Evolutionary conservation across 2,888 invertebrate species (phyloP).

Genomic region (Cephus rjabovi): DNA sequence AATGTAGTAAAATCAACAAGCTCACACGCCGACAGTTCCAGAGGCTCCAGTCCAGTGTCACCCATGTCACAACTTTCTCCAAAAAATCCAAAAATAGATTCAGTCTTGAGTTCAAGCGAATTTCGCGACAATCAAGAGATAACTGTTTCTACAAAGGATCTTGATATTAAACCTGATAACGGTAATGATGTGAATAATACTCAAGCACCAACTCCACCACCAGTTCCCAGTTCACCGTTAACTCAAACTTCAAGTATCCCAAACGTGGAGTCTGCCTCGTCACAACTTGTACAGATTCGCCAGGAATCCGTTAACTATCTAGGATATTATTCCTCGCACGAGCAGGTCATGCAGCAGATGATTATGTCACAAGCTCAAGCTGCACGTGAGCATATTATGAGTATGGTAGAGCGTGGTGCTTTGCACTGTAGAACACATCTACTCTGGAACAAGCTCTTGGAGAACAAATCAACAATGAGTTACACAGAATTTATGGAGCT

Average conservation of each 20-base stretch:
- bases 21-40: constrained; percentile 48
- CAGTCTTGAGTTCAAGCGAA: constrained; percentile 17
- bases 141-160: neutral
- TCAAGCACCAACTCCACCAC: constrained; percentile 59
- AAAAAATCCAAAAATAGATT: neutral
- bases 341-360: constrained; percentile 74
- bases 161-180: constrained; percentile 16
- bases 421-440: constrained; percentile 77
- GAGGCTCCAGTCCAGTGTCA: constrained; percentile 47
- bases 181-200: constrained; percentile 33
- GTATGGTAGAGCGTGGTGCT: constrained; percentile 75
- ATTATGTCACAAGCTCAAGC: constrained; percentile 71
- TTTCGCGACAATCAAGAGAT: constrained; percentile 1
- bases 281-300: constrained; percentile 63
- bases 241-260: constrained; percentile 42
- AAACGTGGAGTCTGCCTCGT: constrained; percentile 38
- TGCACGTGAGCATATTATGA: constrained; percentile 70
- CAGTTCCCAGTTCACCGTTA: constrained; percentile 59
- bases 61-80: neutral
- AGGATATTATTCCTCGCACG: constrained; percentile 77
- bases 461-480: constrained; percentile 67
- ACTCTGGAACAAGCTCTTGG: constrained; percentile 78
- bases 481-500: constrained; percentile 76
- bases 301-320: constrained; percentile 77
- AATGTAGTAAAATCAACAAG: constrained; percentile 55